Evolutionary conservation across 2,888 invertebrate genomes (phyloP).

Genomic region (Chloromyia formosa): DNA sequence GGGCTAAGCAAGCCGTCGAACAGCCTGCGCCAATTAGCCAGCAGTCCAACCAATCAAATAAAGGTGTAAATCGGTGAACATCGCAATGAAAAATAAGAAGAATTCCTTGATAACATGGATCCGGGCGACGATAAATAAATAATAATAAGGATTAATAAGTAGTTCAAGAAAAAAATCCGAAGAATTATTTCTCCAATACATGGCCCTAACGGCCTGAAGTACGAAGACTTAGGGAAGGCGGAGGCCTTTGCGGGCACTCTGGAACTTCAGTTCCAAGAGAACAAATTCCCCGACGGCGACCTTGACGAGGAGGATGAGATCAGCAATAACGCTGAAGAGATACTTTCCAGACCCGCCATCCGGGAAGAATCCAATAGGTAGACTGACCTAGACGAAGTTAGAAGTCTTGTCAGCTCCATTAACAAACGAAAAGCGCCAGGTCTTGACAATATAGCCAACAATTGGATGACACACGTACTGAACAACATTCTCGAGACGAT

Average conservation of each 20-base stretch:
- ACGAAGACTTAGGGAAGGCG: too few relatives aligned
- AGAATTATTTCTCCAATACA: too few relatives aligned
- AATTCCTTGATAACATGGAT: neutral
- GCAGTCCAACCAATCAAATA: neutral
- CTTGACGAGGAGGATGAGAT: too few relatives aligned
- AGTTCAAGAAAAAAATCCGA: neutral
- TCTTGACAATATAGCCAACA: neutral
- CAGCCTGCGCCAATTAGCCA: neutral
- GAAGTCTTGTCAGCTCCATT: too few relatives aligned
- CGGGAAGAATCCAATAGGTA: too few relatives aligned
- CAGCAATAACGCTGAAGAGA: neutral
- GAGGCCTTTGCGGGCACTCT: too few relatives aligned
- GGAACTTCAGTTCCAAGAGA: too few relatives aligned
- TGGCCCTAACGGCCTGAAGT: too few relatives aligned
- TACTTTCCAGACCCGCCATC: too few relatives aligned
- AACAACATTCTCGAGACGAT: too few relatives aligned
- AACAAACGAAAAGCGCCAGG: neutral
- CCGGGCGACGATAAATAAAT: neutral
- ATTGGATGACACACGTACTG: neutral
- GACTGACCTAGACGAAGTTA: too few relatives aligned
- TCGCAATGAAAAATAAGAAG: neutral
- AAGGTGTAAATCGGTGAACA: neutral
- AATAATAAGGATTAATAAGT: neutral
- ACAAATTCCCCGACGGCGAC: too few relatives aligned
- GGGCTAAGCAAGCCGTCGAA: neutral